Percentiles rank a stretch among this genome's conserved stretches.
These are phyloP conservation scores for Daphoenositta chrysoptera DNA, from an alignment of 2,113 vertebrate genomes.

Conservation along the genomic window DNA sequence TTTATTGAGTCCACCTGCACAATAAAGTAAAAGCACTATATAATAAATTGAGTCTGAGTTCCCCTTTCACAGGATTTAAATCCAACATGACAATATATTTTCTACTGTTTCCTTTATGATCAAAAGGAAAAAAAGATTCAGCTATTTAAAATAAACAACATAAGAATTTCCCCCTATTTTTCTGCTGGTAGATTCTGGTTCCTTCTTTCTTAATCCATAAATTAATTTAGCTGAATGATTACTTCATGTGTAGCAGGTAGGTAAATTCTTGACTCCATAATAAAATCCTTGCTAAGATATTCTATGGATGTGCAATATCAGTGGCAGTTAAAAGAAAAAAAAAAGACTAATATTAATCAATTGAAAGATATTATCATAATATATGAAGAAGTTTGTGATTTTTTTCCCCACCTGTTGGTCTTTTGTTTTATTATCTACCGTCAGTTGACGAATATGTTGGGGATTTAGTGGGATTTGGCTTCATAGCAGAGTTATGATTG, in stretches of 20 bases:
- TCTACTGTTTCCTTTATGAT: background rate
- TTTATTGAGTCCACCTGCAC: conserved; percentile 2
- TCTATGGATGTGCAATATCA: background rate
- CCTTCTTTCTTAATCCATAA: background rate
- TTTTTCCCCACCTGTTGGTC: background rate
- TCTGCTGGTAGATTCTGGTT: background rate
- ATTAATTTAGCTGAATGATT: background rate
- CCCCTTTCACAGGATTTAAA: background rate
- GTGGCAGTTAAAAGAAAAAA: background rate
- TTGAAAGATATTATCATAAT: background rate
- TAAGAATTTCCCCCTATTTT: background rate
- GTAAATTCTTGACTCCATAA: background rate
- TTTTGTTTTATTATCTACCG: background rate
- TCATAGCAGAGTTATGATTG: background rate
- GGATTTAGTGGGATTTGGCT: background rate
- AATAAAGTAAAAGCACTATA: background rate
- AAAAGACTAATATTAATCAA: accelerated
- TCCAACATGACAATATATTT: background rate
- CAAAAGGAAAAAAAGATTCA: background rate
- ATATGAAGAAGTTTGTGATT: background rate
- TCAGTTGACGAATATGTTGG: background rate
- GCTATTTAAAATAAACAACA: background rate
- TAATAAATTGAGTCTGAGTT: background rate
- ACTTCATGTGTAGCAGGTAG: background rate
- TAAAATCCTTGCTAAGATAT: background rate